Evolutionary conservation across 1,140 invertebrate species (phyloP), one percentile per base, ranked within the genome.

Genomic region (Eriosoma lanigerum): DNA sequence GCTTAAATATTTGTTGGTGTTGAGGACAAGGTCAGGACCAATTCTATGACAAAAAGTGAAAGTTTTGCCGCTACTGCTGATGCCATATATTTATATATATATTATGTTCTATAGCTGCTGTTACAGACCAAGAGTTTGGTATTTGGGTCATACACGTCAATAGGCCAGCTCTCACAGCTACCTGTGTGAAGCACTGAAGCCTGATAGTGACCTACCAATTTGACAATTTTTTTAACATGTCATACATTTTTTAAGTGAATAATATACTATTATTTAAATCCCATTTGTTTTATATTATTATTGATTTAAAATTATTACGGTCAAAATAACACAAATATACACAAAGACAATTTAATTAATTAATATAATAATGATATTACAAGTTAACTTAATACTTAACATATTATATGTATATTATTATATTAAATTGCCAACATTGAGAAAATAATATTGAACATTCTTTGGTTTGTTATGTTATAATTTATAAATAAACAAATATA

Each of bases 401-500:
- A 8, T 38, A 38, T 4, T 8, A 38, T 38, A 38, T 38, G 8
- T 29, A 21, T 66, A 46, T 21, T n/a, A 70, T 48, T 46, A 70
- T 21, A 21, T 17, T 54, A 54, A 29, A 72, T 15, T n/a, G 19
- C 17, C 24, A 50, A 10, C 24, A 72, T 9, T 10, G 17, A 50
- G 48, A 72, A 72, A 50, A 72, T 72, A 50, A 72, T 72, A 52
- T 17, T 72, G n/a, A 66, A 72, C 68, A 52, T 72, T 72, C 68
- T 24, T 52, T 29, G 9, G 68, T 72, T 52, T 66, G 32, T 66
- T 72, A 72, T 72, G 68, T 78, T 78, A 78, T 62, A 78, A 78
- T 46, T 78, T 78, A 78, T 62, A 78, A 78, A 78, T 78, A 78
- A 78, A 78, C 75, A 78, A 78, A 78, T 78, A 62, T 78, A 78